Conservation (phyloP, 2,888 invertebrate species). For the Aporophyla lueneburgensis region DNA sequence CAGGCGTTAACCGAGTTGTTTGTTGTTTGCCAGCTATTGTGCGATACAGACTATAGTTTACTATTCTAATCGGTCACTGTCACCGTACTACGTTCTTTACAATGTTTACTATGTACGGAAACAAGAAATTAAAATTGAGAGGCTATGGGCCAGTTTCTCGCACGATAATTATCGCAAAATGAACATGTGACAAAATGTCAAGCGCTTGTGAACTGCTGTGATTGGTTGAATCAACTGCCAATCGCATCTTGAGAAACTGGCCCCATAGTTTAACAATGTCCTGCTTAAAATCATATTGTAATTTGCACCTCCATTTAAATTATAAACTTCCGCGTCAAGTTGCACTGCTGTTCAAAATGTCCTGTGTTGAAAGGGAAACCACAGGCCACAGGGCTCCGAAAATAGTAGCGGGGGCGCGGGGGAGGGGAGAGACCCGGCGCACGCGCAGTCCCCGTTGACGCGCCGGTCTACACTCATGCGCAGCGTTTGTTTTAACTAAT, state of each 20-base stretch:
- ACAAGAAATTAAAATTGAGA: slow-evolving; percentile 3
- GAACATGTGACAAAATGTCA: not conserved
- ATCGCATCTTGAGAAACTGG: not conserved
- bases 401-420: slow-evolving; percentile 79
- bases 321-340: slow-evolving; percentile 47
- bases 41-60: slow-evolving; percentile 27
- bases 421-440: slow-evolving; percentile 70
- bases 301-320: slow-evolving; percentile 14
- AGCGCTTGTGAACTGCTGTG: not conserved
- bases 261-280: not conserved
- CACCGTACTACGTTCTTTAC: slow-evolving; percentile 34
- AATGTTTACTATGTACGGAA: slow-evolving; percentile 8
- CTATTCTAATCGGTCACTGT: slow-evolving; percentile 62
- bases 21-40: slow-evolving; percentile 47
- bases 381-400: slow-evolving; percentile 77
- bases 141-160: no score
- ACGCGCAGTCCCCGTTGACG: slow-evolving; percentile 77
- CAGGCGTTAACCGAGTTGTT: slow-evolving; percentile 51
- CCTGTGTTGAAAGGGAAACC: slow-evolving; percentile 71
- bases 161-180: not conserved
- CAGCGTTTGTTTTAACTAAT: slow-evolving; percentile 55
- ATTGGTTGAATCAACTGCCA: not conserved
- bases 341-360: slow-evolving; percentile 54
- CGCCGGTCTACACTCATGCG: slow-evolving; percentile 72
- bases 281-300: slow-evolving; percentile 7